Evolutionary conservation across 2,797 vertebrate genomes (phyloP), one percentile per base, ranked within the genome.

Genomic region (Tenualosa thibaudeaui): DNA sequence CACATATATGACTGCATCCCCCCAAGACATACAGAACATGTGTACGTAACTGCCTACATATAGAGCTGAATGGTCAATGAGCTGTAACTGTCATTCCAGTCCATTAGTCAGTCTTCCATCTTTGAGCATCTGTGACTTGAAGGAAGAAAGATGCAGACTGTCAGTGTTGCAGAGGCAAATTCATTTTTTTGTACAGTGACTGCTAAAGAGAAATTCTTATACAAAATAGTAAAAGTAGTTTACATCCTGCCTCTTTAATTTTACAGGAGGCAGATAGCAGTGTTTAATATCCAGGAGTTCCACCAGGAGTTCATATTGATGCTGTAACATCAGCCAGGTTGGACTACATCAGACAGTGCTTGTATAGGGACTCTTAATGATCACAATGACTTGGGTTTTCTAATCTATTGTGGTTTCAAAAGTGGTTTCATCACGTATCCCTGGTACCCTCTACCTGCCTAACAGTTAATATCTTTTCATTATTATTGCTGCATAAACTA

Each of bases 71-170:
- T 68, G 81, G 71, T 81, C 46, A 88, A 56, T 87, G 83, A 90
- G 90, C 88, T 88, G 83, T 88, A 88, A 88, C 83, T 83, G 87
- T 62, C 56, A 89, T 88, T 88, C 84, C 92, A 89, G 89, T 84
- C 88, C 90, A 89, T 93, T 89, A 89, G 91, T 92, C 87, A 86
- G 90, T 90, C 89, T 50, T 84, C 37, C 86, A 89, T n/a, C 86
- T 86, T 65, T 84, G 82, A 90, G 86, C 87, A 87, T 82, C 84
- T 54, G 65, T 49, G 81, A 82, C 62, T 49, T 81, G 40, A 31
- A 40, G 31, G 62, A 37, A 12, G 40, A 71, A 5, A 71, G 5
- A 40, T 31, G 56, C 26, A 31, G 26, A 31, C 2, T 5, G 46
- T 1, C 46, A 46, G 46, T 46, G 46, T 46, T 46, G 3, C 46